Conservation (phyloP, 2,888 invertebrate genomes). For the Nomada fabriciana region DNA sequence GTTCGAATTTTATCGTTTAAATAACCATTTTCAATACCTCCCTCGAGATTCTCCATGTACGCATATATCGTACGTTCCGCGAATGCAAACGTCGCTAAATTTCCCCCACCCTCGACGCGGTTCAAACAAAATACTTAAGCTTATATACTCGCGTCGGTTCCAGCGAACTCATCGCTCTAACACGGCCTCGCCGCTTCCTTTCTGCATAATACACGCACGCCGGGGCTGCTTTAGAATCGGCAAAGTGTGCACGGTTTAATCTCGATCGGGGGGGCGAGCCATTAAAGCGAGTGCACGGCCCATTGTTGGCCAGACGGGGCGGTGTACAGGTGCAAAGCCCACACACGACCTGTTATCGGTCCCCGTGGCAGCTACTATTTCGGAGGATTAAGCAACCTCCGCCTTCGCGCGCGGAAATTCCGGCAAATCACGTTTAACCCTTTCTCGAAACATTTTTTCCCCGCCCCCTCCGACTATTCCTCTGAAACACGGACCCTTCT, state of each 20-base stretch:
- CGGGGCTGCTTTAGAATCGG: conserved; percentile 42
- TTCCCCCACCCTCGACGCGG: not conserved
- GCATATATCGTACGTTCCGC: no score
- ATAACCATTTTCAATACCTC: not conserved
- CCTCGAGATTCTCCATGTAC: no score
- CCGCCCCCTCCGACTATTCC: not conserved
- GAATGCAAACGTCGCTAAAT: not conserved
- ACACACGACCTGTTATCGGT: conserved; percentile 61
- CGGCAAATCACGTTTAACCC: not conserved
- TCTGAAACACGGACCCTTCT: conserved; percentile 18
- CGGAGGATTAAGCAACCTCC: conserved; percentile 60
- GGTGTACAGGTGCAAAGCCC: conserved; percentile 63
- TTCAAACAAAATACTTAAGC: conserved; percentile 1
- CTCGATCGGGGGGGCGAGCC: conserved; percentile 51
- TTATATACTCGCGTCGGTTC: not conserved
- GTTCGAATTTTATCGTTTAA: not conserved
- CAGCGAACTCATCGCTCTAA: conserved; percentile 13
- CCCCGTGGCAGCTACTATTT: conserved; percentile 53
- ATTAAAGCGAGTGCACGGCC: conserved; percentile 62
- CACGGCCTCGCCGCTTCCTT: conserved; percentile 14
- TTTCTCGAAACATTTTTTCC: conserved; percentile 28
- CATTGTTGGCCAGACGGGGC: conserved; percentile 52
- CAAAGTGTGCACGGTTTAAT: conserved; percentile 57
- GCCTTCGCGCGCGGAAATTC: conserved; percentile 55
- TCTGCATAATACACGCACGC: conserved; percentile 46